Evolutionary conservation across 1,140 invertebrate genomes (phyloP).

Genomic region (Sitophilus oryzae): DNA sequence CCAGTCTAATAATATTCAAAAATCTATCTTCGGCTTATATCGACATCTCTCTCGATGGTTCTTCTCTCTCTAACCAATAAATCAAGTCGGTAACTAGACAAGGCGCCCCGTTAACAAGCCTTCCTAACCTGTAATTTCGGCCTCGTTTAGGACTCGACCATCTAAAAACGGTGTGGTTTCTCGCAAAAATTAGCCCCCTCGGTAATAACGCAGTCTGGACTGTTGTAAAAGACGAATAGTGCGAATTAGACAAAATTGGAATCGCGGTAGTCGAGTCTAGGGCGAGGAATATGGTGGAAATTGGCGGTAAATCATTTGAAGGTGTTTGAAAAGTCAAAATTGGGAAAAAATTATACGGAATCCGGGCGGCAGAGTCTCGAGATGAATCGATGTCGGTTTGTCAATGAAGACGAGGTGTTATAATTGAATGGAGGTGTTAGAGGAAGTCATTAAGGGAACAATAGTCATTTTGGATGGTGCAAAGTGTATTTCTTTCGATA

Average conservation of each 20-base stretch:
- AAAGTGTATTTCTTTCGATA: no score
- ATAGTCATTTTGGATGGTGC: no score
- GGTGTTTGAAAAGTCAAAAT: neutral
- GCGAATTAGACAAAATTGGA: constrained; percentile 18
- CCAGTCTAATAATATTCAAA: no score
- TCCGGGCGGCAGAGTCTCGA: neutral
- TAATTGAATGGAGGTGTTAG: neutral
- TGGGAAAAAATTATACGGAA: neutral
- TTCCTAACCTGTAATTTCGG: constrained; percentile 35
- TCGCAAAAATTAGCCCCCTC: constrained; percentile 18
- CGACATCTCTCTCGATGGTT: no score
- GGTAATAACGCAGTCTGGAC: constrained; percentile 19
- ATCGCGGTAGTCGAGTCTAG: neutral
- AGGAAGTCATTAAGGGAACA: neutral
- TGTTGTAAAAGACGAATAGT: constrained; percentile 7
- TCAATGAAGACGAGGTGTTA: neutral
- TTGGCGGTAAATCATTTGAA: neutral
- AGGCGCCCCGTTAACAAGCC: constrained; percentile 38
- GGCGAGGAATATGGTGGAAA: neutral
- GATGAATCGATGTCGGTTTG: neutral
- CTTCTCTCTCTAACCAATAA: no score
- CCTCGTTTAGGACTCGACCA: constrained; percentile 19
- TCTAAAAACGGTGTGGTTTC: constrained; percentile 15
- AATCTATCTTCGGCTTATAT: no score
- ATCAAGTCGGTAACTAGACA: constrained; percentile 38